Base-by-base conservation (phyloP, 2,888 invertebrate species). In the Eretmocerus hayati region DNA sequence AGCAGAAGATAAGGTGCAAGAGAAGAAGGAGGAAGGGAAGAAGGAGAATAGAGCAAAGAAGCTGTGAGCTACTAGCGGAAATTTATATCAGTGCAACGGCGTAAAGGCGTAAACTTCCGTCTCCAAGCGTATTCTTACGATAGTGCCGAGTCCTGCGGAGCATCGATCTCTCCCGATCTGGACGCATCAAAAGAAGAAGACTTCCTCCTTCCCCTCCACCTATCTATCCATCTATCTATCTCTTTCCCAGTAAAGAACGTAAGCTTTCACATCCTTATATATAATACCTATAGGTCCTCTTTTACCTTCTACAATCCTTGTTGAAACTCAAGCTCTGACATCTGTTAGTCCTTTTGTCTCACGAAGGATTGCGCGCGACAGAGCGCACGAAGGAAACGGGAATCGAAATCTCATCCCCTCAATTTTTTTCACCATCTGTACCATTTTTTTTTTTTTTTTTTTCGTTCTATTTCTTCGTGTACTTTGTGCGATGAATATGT, bases 291-390 rank as follows among this genome's bases (percentile, higher is more conserved):
- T n/a, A n/a, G n/a, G n/a, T n/a, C n/a, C n/a, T n/a, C 6, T 11
- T 26, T 11, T 30, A 9, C 18, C 4, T 15, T 20, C 13, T 26
- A 13, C n/a, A 2, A 2, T n/a, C 2, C 11, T 35, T 20, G 22
- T 41, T 19, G 21, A 37, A 40, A 39, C 40, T 40, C 19, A 32
- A n/a, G 26, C 36, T 13, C 15, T 18, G 39, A 48, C 43, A 44
- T 48, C 43, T 48, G 43, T 33, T 48, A 22, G 9, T 35, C 16
- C 39, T 47, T 48, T 48, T 48, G 47, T 48, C 38, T 42, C 42
- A 16, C 40, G 21, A 46, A 26, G 41, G 18, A 16, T 4, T n/a
- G n/a, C n/a, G n/a, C n/a, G n/a, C n/a, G n/a, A n/a, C 26, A 11
- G 26, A 6, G 26, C 11, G 26, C 26, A 1, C 8, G 26, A 6